Base-by-base conservation (phyloP, 2,797 vertebrate genomes). In the Rhinichthys osculus region DNA sequence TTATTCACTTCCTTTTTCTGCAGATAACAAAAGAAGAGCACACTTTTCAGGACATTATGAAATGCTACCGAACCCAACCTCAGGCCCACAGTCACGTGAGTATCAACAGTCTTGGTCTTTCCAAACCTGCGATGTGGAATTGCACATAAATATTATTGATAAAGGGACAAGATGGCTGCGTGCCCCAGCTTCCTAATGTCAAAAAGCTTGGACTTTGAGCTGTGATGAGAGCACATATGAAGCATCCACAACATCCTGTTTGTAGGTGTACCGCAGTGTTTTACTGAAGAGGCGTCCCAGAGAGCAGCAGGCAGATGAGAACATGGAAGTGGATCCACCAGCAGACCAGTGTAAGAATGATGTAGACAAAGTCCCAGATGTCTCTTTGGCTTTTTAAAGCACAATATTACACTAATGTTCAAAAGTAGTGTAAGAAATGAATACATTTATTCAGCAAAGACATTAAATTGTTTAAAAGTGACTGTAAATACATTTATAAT, bases 21-120 rank as follows among this genome's bases (percentile, higher is more conserved):
- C 72, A 99, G 98, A 96, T 99, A 89, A 96, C 96, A 87, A 99
- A 98, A 93, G 98, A 99, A 90, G 95, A 97, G 87, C 96, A 96
- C 94, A 96, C 96, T 81, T 99, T 99, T 92, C 97, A 98, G 89
- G 98, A 99, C 93, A 99, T 99, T 92, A 99, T 99, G 97, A 99
- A 97, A 93, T 98, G 97, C 92, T 99, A 99, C 77, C 97, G 98
- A 90, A 98, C 97, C 90, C 98, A 99, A 85, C 98, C 98, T 7
- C 98, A 99, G 92, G 98, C 98, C 90, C 96, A 95, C 92, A 99
- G 98, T 93, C 97, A 98, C 0, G 98, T 99, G 90, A 97, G 98
- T 93, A 72, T 42, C 27, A 47, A 10, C 35, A 52, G 19, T 50
- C 19, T 30, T 82, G 5, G 10, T 59, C 23, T n/a, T 54, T 66